Base-by-base conservation (phyloP, 2,888 invertebrate genomes). In the Petrolisthes cinctipes region DNA sequence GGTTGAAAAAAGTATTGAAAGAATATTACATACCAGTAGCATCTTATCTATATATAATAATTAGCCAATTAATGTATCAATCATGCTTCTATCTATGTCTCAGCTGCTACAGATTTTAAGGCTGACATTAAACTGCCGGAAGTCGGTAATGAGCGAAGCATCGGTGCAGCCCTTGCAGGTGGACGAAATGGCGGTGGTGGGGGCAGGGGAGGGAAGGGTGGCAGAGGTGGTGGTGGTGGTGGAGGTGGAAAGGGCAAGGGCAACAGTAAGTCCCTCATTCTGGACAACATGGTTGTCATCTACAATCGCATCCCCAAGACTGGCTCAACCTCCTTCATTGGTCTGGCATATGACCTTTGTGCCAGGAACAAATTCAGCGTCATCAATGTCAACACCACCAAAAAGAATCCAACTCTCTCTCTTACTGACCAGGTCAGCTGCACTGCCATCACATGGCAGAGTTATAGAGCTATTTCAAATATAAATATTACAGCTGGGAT, bases 241-340 rank as follows among this genome's bases (percentile, higher is more conserved):
- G 61, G 57, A 37, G 82, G 82, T 9, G 53, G 68, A 6, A 37
- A 66, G 5, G n/a, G 83, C n/a, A 20, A 5, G n/a, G 17, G 71
- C 23, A 37, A 76, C 17, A 53, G 53, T 11, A 86, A 75, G 14
- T 82, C 56, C 4, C 83, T 89, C n/a, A 88, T 88, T 66, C 68
- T 84, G 71, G 95, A 96, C 92, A 95, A 96, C 92, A 92, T 96
- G 91, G 95, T 98, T 82, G 95, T 99, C 89, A 96, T 99, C 91
- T 99, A 99, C 93, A 99, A 99, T 93, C 95, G 99, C 92, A 98
- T 99, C 88, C 99, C 99, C 11, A 99, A 99, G 94, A 99, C 99
- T 57, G 99, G 97, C 20, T 98, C 98, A 37, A 99, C 99, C 7
- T 98, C 98, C 93, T 97, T 99, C 92, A 97, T 97, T 91, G 97